phyloP scores from a whole-genome alignment of 1,140 invertebrate species.

The Penaeus vannamei region DNA sequence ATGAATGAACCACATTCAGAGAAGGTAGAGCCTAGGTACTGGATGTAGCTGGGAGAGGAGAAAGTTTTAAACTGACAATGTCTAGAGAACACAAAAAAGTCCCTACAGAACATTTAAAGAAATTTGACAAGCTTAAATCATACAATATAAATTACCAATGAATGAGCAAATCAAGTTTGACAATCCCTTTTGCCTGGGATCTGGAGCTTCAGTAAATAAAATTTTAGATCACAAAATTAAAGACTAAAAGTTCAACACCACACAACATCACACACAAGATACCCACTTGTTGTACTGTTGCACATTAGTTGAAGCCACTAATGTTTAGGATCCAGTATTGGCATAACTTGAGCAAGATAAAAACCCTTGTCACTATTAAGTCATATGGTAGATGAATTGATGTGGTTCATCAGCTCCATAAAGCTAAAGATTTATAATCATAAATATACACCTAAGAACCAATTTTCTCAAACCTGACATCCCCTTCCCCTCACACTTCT shows the following conservation, averaged over 20 bases:
- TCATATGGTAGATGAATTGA: slow-evolving; percentile 18
- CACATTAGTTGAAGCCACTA: no score
- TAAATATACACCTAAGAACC: neutral
- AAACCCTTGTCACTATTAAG: slow-evolving; percentile 24
- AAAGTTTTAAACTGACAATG: no score
- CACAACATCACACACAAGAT: slow-evolving; percentile 10
- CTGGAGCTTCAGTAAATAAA: neutral
- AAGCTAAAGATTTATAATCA: no score
- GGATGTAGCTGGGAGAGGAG: no score
- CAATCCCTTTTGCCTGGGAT: neutral
- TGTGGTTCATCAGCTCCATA: no score
- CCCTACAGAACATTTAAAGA: no score
- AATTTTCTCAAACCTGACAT: slow-evolving; percentile 22
- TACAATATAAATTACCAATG: neutral
- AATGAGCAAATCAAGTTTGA: slow-evolving; percentile 26
- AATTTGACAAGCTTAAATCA: no score
- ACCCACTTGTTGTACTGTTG: neutral
- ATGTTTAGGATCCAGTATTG: slow-evolving; percentile 1
- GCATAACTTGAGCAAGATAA: slow-evolving; percentile 35
- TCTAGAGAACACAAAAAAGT: neutral
- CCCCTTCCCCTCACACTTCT: slow-evolving; percentile 8
- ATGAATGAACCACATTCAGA: no score
- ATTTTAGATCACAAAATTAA: no score
- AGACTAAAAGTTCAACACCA: no score
- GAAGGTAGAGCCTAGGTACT: no score